phyloP scores from a whole-genome alignment of 1,140 invertebrate genomes.

The Coboldia fuscipes region DNA sequence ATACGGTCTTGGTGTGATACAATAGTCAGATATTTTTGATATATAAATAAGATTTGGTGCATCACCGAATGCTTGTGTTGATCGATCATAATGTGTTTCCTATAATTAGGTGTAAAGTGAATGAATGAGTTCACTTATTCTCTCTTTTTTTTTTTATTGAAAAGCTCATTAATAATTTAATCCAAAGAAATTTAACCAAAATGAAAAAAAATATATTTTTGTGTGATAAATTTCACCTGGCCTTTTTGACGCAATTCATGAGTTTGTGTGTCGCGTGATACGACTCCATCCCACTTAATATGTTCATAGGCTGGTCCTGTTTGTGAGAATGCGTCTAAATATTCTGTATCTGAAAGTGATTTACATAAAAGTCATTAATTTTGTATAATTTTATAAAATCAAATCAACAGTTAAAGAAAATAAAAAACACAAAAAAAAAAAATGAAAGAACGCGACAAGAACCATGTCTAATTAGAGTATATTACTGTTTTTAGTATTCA shows the following conservation, averaged over 20 bases:
- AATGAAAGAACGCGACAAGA: too few species aligned
- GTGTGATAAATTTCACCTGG: too few species aligned
- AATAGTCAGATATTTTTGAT: slow-evolving; percentile 10
- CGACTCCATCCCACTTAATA: slow-evolving; percentile 12
- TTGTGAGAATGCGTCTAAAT: slow-evolving; percentile 33
- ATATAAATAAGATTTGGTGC: slow-evolving; percentile 13
- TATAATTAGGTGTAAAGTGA: slow-evolving; percentile 1
- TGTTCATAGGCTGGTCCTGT: slow-evolving; percentile 26
- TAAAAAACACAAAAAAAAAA: too few species aligned
- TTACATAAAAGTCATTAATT: too few species aligned
- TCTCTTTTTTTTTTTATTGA: too few species aligned
- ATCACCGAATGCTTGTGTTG: slow-evolving; percentile 15
- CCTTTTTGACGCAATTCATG: slow-evolving; percentile 11
- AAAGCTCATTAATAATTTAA: too few species aligned
- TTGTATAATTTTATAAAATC: too few species aligned
- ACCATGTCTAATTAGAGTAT: not conserved
- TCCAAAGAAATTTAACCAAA: too few species aligned
- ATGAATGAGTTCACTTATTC: too few species aligned
- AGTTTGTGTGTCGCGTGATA: slow-evolving; percentile 17
- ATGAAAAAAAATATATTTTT: too few species aligned
- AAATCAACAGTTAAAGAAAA: not conserved
- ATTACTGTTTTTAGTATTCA: slow-evolving; percentile 20
- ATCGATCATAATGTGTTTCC: slow-evolving; percentile 16
- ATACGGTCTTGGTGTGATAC: slow-evolving; percentile 14
- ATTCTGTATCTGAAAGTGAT: slow-evolving; percentile 23